Evolutionary conservation across 2,888 invertebrate genomes (phyloP), one percentile per base, ranked within the genome.

Genomic region (Phortica okadai): DNA sequence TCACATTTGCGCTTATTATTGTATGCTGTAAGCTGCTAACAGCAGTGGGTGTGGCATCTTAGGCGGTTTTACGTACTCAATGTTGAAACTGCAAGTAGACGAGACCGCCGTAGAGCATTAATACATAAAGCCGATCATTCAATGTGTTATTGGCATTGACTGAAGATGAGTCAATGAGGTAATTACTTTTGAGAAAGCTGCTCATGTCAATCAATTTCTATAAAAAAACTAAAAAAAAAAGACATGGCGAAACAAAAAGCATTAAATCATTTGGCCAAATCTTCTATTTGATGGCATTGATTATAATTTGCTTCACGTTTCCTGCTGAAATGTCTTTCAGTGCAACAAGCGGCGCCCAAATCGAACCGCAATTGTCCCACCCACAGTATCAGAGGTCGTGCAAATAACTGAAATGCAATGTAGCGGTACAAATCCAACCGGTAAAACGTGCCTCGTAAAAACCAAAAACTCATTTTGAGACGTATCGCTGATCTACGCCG

Each of bases 381-480:
- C 14, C 10, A 6, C 50, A 50, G 54, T n/a, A 4, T n/a, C 54
- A 54, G n/a, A 25, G 33, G 33, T 11, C 25, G 16, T 21, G 21
- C 33, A 33, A 33, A 33, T 21, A 64, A 21, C 64, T 25, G 11
- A 14, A 64, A 62, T 62, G 62, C 10, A 62, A 64, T 21, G 16
- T 56, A 21, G 10, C 14, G 50, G 2, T 5, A 59, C 59, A 59
- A 59, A 59, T 59, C 59, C 59, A 59, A n/a, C 16, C 59, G n/a
- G 59, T 8, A 59, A 62, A 73, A 74, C 50, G 74, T 54, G 66
- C 45, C 66, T 76, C 76, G 70, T 76, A 74, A 76, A 76, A 76
- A 70, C 74, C 74, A 76, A 76, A 75, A 76, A 21, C 69, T 41
- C 69, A 76, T 74, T 76, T 64, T 14, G 66, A 45, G 41, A 8